Evolutionary conservation across 2,888 invertebrate species (phyloP).

Genomic region (Gibbula magus): DNA sequence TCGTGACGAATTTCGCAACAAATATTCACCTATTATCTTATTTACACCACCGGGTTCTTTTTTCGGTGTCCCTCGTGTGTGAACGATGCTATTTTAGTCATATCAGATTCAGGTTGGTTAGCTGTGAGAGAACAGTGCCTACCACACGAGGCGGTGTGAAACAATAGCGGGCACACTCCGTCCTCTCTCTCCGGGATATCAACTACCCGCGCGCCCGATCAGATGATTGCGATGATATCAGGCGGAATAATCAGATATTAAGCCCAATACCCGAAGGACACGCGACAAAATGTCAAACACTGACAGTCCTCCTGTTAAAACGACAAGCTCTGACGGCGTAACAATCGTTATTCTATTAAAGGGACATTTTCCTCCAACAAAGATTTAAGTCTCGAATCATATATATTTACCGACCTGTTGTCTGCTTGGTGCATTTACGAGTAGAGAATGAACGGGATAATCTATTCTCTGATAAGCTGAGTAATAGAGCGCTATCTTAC

Average conservation of each 20-base stretch:
- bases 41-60: background rate
- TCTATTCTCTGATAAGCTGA: too few species aligned
- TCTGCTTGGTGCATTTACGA: too few species aligned
- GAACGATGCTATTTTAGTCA: background rate
- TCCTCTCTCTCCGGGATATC: background rate
- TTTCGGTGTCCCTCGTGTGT: background rate
- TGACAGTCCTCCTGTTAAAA: too few species aligned
- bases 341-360: too few species aligned
- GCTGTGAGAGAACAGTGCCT: background rate
- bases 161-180: background rate
- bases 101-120: background rate
- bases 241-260: background rate
- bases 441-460: too few species aligned
- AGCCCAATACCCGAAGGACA: background rate
- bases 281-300: background rate
- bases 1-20: slow-evolving; percentile 10
- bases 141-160: background rate
- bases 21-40: slow-evolving; percentile 5
- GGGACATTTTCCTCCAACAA: too few species aligned
- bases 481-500: too few species aligned
- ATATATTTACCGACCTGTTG: too few species aligned
- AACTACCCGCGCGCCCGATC: background rate
- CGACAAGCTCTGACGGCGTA: too few species aligned
- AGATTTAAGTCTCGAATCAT: too few species aligned
- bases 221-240: background rate